Evolutionary conservation across 1,140 invertebrate species (phyloP).

Genomic region (Penaeus indicus): DNA sequence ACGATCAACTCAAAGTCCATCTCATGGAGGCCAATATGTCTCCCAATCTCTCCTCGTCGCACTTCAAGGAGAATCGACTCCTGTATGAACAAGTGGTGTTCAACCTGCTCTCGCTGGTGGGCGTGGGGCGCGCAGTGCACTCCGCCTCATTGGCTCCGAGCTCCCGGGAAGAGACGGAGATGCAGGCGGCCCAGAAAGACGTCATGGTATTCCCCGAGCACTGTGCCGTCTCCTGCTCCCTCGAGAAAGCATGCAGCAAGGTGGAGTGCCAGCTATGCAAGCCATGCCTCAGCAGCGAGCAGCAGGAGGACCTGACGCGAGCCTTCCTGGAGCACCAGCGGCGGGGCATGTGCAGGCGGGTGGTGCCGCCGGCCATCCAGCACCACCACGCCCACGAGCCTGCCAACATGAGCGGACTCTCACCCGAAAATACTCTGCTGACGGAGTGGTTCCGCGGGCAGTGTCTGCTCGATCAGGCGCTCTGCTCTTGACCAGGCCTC

Average conservation of each 20-base stretch:
- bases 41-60: slow-evolving; percentile 93
- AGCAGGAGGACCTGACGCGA: slow-evolving; percentile 75
- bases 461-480: slow-evolving; percentile 80
- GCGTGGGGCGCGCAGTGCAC: slow-evolving; percentile 71
- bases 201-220: slow-evolving; percentile 81
- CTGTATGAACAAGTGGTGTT: slow-evolving; percentile 95
- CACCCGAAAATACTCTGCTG: slow-evolving; percentile 78
- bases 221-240: slow-evolving; percentile 76
- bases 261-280: slow-evolving; percentile 87
- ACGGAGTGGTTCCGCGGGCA: slow-evolving; percentile 87
- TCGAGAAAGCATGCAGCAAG: slow-evolving; percentile 74
- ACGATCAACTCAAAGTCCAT: slow-evolving; percentile 88
- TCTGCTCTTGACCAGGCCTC: slow-evolving; percentile 74
- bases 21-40: slow-evolving; percentile 99
- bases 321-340: slow-evolving; percentile 86
- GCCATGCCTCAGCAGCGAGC: slow-evolving; percentile 79
- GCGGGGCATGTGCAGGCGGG: slow-evolving; percentile 81
- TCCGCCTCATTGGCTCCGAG: slow-evolving; percentile 50
- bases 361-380: slow-evolving; percentile 80
- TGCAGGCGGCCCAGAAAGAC: slow-evolving; percentile 85
- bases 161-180: slow-evolving; percentile 73
- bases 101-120: slow-evolving; percentile 81
- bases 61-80: slow-evolving; percentile 87
- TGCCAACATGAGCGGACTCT: slow-evolving; percentile 72
- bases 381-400: slow-evolving; percentile 68